phyloP scores from a whole-genome alignment of 2,797 vertebrate genomes.

The Crocidura indochinensis region DNA sequence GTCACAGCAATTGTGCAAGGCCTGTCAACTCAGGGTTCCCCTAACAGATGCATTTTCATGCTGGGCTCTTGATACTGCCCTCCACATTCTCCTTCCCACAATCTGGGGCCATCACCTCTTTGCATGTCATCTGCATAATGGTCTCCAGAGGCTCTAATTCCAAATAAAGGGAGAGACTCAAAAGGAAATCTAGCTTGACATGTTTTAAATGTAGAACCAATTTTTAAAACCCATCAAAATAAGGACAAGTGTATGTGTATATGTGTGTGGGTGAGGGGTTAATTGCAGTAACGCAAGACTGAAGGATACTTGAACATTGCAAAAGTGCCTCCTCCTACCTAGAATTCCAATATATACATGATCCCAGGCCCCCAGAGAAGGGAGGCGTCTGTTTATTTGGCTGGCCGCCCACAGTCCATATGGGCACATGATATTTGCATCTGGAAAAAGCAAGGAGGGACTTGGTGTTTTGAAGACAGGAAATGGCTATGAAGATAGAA shows the following conservation, averaged over 20 bases:
- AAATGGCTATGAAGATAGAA: too few relatives aligned
- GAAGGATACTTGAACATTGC: not conserved
- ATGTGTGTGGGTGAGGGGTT: too few relatives aligned
- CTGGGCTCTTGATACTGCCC: slow-evolving; percentile 69
- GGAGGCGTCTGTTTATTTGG: slow-evolving; percentile 44
- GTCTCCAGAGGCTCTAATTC: slow-evolving; percentile 62
- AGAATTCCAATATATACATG: slow-evolving; percentile 36
- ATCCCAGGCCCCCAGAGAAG: not conserved
- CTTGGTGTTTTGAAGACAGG: not conserved
- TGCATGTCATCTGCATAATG: slow-evolving; percentile 83
- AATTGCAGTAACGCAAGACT: not conserved
- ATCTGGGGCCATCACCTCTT: slow-evolving; percentile 62
- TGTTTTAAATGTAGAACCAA: slow-evolving; percentile 60
- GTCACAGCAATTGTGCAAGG: slow-evolving; percentile 63
- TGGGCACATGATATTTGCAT: slow-evolving; percentile 43
- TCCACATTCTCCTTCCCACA: slow-evolving; percentile 64
- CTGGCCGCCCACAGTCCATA: slow-evolving; percentile 14
- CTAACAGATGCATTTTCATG: slow-evolving; percentile 74
- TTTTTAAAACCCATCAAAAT: slow-evolving; percentile 51
- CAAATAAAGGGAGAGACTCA: slow-evolving; percentile 69
- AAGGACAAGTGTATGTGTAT: not conserved
- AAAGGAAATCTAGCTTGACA: slow-evolving; percentile 67
- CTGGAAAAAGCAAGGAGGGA: slow-evolving; percentile 31
- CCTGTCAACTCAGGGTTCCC: slow-evolving; percentile 58
- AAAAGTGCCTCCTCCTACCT: not conserved